Evolutionary conservation across 2,113 vertebrate species (phyloP).

Genomic region (Danionella cerebrum): DNA sequence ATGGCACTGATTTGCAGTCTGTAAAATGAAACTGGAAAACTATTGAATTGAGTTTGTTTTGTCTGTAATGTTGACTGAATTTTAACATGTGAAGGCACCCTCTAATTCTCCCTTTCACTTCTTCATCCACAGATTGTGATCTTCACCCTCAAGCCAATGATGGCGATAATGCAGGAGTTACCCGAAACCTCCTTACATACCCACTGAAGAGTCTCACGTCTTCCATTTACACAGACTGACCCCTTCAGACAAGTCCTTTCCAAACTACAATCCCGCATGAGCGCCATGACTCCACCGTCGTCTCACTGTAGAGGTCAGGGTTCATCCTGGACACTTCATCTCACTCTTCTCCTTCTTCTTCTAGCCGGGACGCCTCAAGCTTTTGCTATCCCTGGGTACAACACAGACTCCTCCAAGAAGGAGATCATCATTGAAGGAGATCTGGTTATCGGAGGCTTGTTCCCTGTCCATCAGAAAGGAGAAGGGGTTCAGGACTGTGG

Average conservation of each 20-base stretch:
- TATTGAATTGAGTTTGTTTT: no score
- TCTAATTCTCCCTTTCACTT: constrained; percentile 46
- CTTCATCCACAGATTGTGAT: constrained; percentile 62
- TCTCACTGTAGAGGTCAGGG: not conserved
- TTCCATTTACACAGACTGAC: constrained; percentile 28
- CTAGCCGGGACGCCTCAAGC: constrained; percentile 13
- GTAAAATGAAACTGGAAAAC: no score
- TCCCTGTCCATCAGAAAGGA: constrained; percentile 92
- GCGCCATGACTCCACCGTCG: constrained; percentile 22
- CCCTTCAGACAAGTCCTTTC: constrained; percentile 27
- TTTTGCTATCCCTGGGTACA: constrained; percentile 17
- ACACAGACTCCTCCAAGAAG: constrained; percentile 63
- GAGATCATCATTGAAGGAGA: constrained; percentile 89
- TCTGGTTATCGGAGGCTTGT: constrained; percentile 90
- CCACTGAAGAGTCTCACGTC: constrained; percentile 42
- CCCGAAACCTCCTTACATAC: constrained; percentile 52
- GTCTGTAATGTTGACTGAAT: no score
- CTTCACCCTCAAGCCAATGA: constrained; percentile 41
- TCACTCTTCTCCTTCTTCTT: constrained; percentile 26
- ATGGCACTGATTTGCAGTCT: no score
- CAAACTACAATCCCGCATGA: no score
- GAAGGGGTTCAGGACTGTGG: constrained; percentile 82
- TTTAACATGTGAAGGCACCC: constrained; percentile 22
- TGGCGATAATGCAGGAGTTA: constrained; percentile 50
- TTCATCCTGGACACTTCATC: constrained; percentile 22